Evolutionary conservation across 2,113 vertebrate genomes (phyloP).

Genomic region (Octodon degus): DNA sequence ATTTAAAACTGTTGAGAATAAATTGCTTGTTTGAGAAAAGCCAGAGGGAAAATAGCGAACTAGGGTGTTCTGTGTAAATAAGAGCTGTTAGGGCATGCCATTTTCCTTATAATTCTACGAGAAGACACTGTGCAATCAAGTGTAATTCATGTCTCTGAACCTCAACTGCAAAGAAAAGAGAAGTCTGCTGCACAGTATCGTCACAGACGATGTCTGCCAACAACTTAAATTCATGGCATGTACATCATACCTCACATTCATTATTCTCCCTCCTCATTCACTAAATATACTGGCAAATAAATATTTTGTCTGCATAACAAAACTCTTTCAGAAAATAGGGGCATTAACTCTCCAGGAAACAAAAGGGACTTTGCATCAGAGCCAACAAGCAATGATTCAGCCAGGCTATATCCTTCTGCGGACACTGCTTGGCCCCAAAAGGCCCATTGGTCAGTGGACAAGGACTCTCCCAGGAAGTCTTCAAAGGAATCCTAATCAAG

Average conservation of each 20-base stretch:
- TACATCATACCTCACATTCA: neutral
- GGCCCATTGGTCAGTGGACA: neutral
- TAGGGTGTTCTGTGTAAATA: constrained; percentile 59
- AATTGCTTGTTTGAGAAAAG: constrained; percentile 79
- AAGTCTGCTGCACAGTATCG: neutral
- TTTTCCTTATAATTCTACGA: constrained; percentile 10
- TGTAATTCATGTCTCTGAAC: constrained; percentile 33
- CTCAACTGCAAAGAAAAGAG: constrained; percentile 43
- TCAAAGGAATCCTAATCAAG: neutral
- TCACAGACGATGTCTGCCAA: neutral
- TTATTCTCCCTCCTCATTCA: neutral
- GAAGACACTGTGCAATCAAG: neutral
- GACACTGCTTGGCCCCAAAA: neutral
- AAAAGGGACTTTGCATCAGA: neutral
- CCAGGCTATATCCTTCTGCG: neutral
- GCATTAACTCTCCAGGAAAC: neutral
- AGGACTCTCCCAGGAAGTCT: neutral
- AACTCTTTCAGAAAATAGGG: neutral
- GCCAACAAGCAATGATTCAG: neutral
- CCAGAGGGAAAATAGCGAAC: constrained; percentile 70
- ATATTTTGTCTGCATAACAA: neutral
- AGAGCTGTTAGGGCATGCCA: neutral
- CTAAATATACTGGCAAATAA: neutral
- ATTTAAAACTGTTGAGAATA: constrained; percentile 79
- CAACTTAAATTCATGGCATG: neutral